Percentiles rank a stretch among this genome's conserved stretches.
Conservation (phyloP, 2,888 invertebrate genomes). For the Gasteruption jaculator region DNA sequence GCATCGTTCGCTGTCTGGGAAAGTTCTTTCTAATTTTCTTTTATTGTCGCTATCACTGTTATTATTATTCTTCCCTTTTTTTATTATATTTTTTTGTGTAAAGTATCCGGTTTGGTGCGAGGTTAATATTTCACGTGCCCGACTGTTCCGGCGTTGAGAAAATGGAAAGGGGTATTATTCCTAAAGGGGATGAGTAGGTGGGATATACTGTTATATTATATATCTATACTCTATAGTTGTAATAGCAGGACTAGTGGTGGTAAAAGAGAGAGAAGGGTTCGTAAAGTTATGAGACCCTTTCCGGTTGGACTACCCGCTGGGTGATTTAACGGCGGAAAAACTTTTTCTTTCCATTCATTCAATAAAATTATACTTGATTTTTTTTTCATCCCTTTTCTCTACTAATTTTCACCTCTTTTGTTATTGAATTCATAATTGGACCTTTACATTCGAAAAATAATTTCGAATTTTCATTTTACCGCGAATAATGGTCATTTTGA, state of each 20-base stretch:
- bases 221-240: slow-evolving; percentile 13
- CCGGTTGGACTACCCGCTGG: slow-evolving; percentile 40
- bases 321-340: slow-evolving; percentile 39
- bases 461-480: too few relatives aligned
- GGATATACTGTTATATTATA: slow-evolving; percentile 12
- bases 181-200: slow-evolving; percentile 11
- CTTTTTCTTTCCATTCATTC: slow-evolving; percentile 36
- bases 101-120: slow-evolving; percentile 37
- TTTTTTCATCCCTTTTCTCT: too few relatives aligned
- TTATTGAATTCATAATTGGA: too few relatives aligned
- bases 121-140: slow-evolving; percentile 47
- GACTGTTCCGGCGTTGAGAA: slow-evolving; percentile 46
- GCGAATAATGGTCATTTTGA: too few relatives aligned
- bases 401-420: too few relatives aligned
- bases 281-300: slow-evolving; percentile 43
- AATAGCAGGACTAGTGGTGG: slow-evolving; percentile 6
- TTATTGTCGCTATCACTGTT: too few relatives aligned
- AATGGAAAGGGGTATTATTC: slow-evolving; percentile 40
- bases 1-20: too few relatives aligned
- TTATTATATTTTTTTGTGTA: too few relatives aligned
- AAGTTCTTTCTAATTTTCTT: too few relatives aligned
- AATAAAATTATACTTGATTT: slow-evolving; percentile 39
- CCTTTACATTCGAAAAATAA: too few relatives aligned
- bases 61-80: too few relatives aligned
- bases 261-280: slow-evolving; percentile 24